A percentile compares a stretch with the other conserved stretches of the same genome.
Evolutionary conservation across 2,888 invertebrate species (phyloP).

Genomic region (Orthonevra nobilis): DNA sequence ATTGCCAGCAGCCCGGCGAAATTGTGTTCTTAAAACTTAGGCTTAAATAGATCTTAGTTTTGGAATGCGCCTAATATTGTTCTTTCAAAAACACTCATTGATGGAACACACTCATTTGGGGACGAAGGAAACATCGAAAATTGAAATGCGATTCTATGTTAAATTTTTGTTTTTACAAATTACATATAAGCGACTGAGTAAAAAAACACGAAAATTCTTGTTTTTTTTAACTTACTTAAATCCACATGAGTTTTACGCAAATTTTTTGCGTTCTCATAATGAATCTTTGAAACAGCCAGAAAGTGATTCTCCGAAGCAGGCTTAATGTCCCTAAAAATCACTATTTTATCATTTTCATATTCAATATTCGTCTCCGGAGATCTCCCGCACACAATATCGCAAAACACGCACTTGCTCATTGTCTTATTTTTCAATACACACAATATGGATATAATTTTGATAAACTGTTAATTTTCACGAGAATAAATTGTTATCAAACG

Average conservation of each 20-base stretch:
- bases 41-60: too few relatives aligned
- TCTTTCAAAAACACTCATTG: too few relatives aligned
- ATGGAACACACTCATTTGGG: conserved; percentile 5
- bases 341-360: conserved; percentile 87
- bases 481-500: too few relatives aligned
- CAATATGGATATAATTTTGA: too few relatives aligned
- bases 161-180: neutral
- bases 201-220: conserved; percentile 12
- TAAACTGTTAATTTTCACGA: neutral
- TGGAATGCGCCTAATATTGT: too few relatives aligned
- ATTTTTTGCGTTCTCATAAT: conserved; percentile 88
- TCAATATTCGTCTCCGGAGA: conserved; percentile 83
- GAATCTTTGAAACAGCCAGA: conserved; percentile 88
- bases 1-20: too few relatives aligned
- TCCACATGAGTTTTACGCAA: conserved; percentile 85
- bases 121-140: conserved; percentile 39
- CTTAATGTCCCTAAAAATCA: conserved; percentile 90
- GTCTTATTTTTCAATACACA: neutral
- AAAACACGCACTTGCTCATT: conserved; percentile 84
- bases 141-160: conserved; percentile 27
- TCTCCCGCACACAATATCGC: conserved; percentile 85
- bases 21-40: too few relatives aligned
- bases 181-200: conserved; percentile 16
- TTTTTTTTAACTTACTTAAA: conserved; percentile 82
- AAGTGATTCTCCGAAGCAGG: conserved; percentile 91